Base-by-base conservation (phyloP, 2,888 invertebrate species). In the Standfussiana lucernea region DNA sequence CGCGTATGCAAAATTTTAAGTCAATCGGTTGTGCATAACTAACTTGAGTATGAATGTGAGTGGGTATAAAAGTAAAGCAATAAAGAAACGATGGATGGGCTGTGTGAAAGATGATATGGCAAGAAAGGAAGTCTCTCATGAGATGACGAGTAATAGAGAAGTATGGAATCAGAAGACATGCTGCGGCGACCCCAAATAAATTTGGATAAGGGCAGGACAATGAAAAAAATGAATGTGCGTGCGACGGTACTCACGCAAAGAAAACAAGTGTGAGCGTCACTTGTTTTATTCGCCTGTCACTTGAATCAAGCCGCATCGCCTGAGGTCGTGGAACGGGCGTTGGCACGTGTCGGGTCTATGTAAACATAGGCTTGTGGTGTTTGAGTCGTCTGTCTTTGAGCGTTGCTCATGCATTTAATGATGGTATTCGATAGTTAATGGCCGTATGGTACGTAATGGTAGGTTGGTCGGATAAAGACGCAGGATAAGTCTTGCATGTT, bases 401-500 rank as follows among this genome's bases (percentile, higher is more conserved):
- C 2, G 7, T 24, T n/a, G 61, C 66, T 83, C 84, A 32, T 83
- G 83, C 79, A 86, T 82, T 76, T 69, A 72, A 83, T 83, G 42
- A 32, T 69, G 13, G 53, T 7, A 68, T 83, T 65, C 35, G 3
- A 4, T 28, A n/a, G 28, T 28, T 53, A 32, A 40, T 7, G 1
- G 15, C 11, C n/a, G n/a, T n/a, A n/a, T n/a, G n/a, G n/a, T n/a
- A n/a, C n/a, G n/a, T n/a, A n/a, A n/a, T n/a, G n/a, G 28, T 62
- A 35, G 35, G 42, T 72, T 2, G 18, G 18, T 53, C 18, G 0
- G 32, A n/a, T 18, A 18, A 35, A 28, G 24, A 53, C 0, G 28
- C n/a, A n/a, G 32, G 10, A 32, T 68, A 21, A 59, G n/a, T 10
- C 24, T 32, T 28, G 62, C 32, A 32, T 59, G 11, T 13, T 69